These are phyloP conservation scores for Phenganax subtilis DNA, from an alignment of 92 coral and sea anemone species.

Conservation along the genomic window DNA sequence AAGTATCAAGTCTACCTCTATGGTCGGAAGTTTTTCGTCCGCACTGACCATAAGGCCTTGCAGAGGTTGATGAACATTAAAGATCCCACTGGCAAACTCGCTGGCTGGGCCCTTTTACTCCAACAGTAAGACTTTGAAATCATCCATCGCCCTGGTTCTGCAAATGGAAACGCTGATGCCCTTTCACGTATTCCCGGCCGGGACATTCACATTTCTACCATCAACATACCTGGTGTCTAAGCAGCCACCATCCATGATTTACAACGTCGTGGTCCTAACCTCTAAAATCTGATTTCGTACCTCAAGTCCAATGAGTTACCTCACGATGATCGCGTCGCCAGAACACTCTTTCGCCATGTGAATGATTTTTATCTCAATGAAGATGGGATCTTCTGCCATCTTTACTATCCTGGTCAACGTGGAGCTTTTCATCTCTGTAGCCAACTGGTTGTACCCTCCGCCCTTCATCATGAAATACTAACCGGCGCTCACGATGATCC, in stretches of 20 bases:
- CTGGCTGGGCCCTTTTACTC: constrained; percentile 12
- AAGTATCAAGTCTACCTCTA: no score
- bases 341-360: constrained; percentile 24
- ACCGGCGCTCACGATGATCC: no score
- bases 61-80: not conserved
- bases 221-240: constrained; percentile 8
- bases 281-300: constrained; percentile 21
- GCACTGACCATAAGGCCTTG: no score
- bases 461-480: no score
- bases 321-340: constrained; percentile 16
- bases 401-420: no score
- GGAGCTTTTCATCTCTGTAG: no score
- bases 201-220: not conserved
- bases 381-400: no score
- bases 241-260: constrained; percentile 2
- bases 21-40: no score
- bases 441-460: no score
- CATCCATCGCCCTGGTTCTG: not conserved
- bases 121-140: constrained; percentile 10
- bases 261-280: constrained; percentile 41
- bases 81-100: constrained; percentile 8
- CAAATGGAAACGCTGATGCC: constrained; percentile 1
- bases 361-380: constrained; percentile 32
- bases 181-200: not conserved
- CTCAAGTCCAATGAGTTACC: constrained; percentile 40